A percentile compares a stretch with the other conserved stretches of the same genome.
phyloP scores from a whole-genome alignment of 2,797 vertebrate species.

The Poeciliopsis presidionis region DNA sequence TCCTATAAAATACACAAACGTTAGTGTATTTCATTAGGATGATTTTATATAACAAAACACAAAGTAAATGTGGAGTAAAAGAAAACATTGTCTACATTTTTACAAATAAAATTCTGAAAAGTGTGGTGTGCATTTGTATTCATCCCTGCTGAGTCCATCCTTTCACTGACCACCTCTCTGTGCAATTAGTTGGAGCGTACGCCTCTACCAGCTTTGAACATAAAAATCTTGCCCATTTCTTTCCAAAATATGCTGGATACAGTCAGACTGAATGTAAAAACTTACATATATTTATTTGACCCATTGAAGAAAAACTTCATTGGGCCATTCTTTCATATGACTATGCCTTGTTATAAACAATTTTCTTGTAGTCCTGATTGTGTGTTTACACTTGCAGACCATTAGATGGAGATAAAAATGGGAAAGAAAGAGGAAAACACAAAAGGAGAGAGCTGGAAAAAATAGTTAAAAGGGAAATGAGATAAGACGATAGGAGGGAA shows the following conservation, averaged over 20 bases:
- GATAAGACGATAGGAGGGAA: background rate
- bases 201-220: background rate
- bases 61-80: background rate
- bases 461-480: background rate
- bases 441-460: background rate
- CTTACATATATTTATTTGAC: background rate
- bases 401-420: background rate
- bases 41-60: background rate
- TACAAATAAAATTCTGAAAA: background rate
- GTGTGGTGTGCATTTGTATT: background rate
- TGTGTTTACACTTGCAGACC: background rate
- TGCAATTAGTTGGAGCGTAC: background rate
- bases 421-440: background rate
- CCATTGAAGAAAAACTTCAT: background rate
- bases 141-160: background rate
- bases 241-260: background rate
- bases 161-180: background rate
- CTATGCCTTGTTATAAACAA: background rate
- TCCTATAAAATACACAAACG: background rate
- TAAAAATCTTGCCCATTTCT: background rate
- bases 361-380: background rate
- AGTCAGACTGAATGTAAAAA: background rate
- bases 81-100: background rate
- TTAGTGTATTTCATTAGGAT: background rate
- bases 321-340: background rate